Conservation (phyloP, 2,888 invertebrate species). For the Apamea crenata region DNA sequence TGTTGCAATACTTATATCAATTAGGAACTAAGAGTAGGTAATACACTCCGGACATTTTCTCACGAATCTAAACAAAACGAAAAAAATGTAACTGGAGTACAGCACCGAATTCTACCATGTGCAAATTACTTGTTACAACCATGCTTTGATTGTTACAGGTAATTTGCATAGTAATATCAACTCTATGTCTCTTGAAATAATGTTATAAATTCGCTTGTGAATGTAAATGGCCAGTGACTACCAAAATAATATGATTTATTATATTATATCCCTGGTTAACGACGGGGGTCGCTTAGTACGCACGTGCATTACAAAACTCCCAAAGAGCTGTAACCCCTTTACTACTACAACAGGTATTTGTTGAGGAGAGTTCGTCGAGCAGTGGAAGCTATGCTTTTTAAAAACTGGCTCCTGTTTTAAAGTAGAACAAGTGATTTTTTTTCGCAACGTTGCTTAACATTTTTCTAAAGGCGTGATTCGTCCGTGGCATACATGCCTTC, state of each 20-base stretch:
- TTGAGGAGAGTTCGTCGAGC: neutral
- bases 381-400: neutral
- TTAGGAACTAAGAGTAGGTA: neutral
- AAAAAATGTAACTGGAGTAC: neutral
- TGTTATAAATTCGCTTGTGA: neutral
- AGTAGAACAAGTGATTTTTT: too few species aligned
- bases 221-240: neutral
- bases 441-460: too few species aligned
- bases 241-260: slow-evolving; percentile 36
- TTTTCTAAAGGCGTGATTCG: too few species aligned
- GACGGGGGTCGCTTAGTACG: slow-evolving; percentile 9
- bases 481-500: too few species aligned
- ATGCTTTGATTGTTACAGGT: neutral
- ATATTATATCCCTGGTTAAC: neutral
- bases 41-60: neutral
- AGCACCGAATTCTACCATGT: neutral
- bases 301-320: slow-evolving; percentile 31
- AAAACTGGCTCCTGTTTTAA: neutral
- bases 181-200: neutral
- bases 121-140: neutral
- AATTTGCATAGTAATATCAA: neutral
- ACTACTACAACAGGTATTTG: neutral
- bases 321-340: slow-evolving; percentile 3
- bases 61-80: slow-evolving; percentile 23
- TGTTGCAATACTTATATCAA: too few species aligned